Percentiles rank a stretch among this genome's conserved stretches.
These are phyloP conservation scores for Cyclophora punctaria DNA, from an alignment of 2,888 invertebrate genomes.

Conservation along the genomic window DNA sequence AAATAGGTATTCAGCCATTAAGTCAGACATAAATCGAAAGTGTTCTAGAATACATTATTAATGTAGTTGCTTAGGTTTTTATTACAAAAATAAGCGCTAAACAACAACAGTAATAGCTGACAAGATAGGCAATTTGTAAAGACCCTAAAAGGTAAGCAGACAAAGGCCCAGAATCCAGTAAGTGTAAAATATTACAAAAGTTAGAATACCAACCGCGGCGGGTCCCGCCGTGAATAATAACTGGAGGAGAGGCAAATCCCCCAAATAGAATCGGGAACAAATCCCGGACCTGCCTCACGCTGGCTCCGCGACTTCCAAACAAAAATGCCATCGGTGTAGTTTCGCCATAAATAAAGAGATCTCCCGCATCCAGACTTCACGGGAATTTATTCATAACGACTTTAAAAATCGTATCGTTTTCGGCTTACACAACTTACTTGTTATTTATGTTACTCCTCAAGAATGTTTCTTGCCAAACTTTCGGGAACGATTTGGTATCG, in stretches of 20 bases:
- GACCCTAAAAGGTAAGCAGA: constrained; percentile 22
- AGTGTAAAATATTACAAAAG: constrained; percentile 32
- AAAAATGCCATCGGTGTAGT: constrained; percentile 31
- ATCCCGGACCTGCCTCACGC: constrained; percentile 33
- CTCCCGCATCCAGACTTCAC: constrained; percentile 18
- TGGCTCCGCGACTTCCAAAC: constrained; percentile 23
- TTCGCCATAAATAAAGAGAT: constrained; percentile 41
- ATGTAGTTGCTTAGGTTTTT: no score
- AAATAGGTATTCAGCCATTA: no score
- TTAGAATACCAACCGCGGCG: constrained; percentile 30
- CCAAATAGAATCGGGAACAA: constrained; percentile 27
- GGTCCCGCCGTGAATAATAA: constrained; percentile 30
- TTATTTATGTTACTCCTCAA: constrained; percentile 15
- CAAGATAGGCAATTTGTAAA: constrained; percentile 31
- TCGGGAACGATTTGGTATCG: no score
- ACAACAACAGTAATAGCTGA: constrained; percentile 13
- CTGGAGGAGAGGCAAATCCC: constrained; percentile 14
- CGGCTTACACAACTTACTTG: constrained; percentile 19
- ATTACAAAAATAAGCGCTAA: no score
- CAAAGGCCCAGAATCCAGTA: constrained; percentile 22
- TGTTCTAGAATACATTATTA: no score
- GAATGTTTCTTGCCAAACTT: constrained; percentile 1
- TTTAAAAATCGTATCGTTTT: constrained; percentile 26
- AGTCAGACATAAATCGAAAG: no score
- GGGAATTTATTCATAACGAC: constrained; percentile 29